Evolutionary conservation across 2,888 invertebrate genomes (phyloP).

Genomic region (Biston stratarius): DNA sequence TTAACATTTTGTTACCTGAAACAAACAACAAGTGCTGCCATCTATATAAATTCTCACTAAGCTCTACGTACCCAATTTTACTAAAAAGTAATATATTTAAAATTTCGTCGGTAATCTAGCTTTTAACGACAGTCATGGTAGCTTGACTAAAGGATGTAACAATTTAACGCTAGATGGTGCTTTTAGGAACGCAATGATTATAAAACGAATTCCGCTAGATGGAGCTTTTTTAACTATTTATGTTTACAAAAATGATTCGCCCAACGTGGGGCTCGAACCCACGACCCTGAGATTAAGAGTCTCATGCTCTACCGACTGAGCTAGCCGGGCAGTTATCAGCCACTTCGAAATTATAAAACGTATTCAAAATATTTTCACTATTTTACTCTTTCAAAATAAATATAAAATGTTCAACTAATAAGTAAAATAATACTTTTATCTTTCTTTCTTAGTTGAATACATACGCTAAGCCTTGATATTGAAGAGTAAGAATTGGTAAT

Average conservation of each 20-base stretch:
- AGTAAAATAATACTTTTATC: too few species aligned
- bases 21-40: background rate
- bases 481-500: too few species aligned
- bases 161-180: too few species aligned
- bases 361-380: background rate
- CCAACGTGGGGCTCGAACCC: constrained; percentile 88
- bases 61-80: background rate
- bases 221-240: constrained; percentile 17
- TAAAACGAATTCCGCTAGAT: constrained; percentile 10
- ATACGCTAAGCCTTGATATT: too few species aligned
- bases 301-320: constrained; percentile 86
- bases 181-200: too few species aligned
- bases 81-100: background rate
- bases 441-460: too few species aligned
- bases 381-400: background rate
- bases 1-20: too few species aligned
- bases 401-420: too few species aligned
- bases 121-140: background rate
- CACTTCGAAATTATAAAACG: background rate
- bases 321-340: constrained; percentile 73
- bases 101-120: background rate
- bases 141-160: too few species aligned
- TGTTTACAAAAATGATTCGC: constrained; percentile 64
- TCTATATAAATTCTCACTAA: background rate
- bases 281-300: constrained; percentile 88